Conservation (phyloP, 92 coral and sea anemone species). For the Galaxea fascicularis region DNA sequence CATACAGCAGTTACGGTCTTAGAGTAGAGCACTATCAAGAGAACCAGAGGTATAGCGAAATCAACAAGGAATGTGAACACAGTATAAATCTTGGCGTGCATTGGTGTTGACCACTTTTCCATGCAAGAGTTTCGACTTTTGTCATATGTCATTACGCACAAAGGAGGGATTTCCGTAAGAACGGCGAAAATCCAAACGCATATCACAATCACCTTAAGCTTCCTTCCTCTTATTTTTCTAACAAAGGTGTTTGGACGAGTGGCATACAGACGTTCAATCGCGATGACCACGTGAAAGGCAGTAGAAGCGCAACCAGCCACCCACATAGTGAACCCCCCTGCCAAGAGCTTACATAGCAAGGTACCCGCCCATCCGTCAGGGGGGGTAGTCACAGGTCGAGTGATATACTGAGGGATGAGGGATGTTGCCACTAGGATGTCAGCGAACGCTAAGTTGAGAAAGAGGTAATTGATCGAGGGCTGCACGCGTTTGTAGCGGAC, state of each 20-base stretch:
- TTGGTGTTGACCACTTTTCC: conserved; percentile 14
- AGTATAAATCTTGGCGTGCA: conserved; percentile 41
- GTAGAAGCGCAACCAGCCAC: conserved; percentile 58
- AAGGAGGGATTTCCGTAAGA: conserved; percentile 28
- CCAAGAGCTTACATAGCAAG: conserved; percentile 44
- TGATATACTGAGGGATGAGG: conserved; percentile 54
- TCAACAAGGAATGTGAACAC: conserved; percentile 33
- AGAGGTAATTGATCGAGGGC: conserved; percentile 63
- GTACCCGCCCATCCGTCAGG: conserved; percentile 56
- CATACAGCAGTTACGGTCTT: conserved; percentile 40
- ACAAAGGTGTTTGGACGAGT: conserved; percentile 26
- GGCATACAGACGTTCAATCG: conserved; percentile 60
- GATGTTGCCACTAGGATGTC: conserved; percentile 58
- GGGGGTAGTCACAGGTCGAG: conserved; percentile 27
- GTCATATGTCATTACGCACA: conserved; percentile 37
- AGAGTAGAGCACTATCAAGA: conserved; percentile 40
- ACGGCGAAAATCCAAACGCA: conserved; percentile 55
- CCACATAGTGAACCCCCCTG: conserved; percentile 64
- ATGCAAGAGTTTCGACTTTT: conserved; percentile 12
- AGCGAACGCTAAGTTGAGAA: conserved; percentile 65
- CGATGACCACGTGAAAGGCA: conserved; percentile 48
- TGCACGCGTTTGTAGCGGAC: conserved; percentile 30
- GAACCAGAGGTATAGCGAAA: conserved; percentile 27
- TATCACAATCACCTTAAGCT: conserved; percentile 20
- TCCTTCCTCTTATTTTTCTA: background rate